phyloP scores from a whole-genome alignment of 2,113 vertebrate species.

The Trogon melanurus region DNA sequence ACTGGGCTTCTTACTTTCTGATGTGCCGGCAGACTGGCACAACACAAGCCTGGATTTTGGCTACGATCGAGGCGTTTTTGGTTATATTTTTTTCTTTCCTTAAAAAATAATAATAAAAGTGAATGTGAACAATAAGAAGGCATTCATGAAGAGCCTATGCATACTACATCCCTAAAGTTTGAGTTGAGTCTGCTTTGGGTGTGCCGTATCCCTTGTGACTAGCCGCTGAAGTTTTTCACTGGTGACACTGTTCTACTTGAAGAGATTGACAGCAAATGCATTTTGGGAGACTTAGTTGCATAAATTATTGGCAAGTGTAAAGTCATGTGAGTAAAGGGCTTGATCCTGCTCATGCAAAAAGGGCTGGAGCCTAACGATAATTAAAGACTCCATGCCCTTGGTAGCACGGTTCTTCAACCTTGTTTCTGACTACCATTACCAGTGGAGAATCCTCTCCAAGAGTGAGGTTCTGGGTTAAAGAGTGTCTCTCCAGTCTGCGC shows the following conservation, averaged over 20 bases:
- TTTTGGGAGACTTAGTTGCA: not conserved
- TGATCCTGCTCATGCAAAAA: not conserved
- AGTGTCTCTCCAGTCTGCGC: not conserved
- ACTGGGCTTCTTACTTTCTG: not conserved
- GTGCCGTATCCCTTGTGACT: not conserved
- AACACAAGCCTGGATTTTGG: not conserved
- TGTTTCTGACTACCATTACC: not conserved
- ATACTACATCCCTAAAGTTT: not conserved
- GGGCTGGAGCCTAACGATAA: not conserved
- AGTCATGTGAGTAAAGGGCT: not conserved
- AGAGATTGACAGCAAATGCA: not conserved
- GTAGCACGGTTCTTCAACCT: not conserved
- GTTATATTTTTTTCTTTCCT: not conserved
- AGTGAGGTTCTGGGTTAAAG: not conserved
- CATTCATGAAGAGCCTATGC: not conserved
- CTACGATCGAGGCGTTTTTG: fast-evolving
- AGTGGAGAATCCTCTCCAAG: not conserved
- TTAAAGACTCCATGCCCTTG: not conserved
- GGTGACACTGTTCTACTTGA: not conserved
- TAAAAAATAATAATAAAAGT: not conserved
- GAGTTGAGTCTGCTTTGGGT: not conserved
- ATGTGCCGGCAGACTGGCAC: not conserved
- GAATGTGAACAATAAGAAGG: not conserved
- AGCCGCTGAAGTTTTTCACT: not conserved
- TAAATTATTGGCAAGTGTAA: not conserved